Evolutionary conservation across 2,888 invertebrate genomes (phyloP).

Genomic region (Parasteatoda lunata): DNA sequence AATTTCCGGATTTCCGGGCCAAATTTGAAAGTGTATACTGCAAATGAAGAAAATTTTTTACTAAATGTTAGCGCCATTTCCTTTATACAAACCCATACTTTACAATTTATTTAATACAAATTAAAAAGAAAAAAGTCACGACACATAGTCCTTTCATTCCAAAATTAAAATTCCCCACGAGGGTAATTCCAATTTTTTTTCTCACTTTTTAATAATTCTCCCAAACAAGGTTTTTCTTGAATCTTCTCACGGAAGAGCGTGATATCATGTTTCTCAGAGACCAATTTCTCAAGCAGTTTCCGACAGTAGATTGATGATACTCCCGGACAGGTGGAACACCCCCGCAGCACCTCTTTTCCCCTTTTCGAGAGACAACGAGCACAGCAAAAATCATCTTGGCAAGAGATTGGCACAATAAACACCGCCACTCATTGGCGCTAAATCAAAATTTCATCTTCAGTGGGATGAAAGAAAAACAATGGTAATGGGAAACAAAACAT

Average conservation of each 20-base stretch:
- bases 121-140: neutral
- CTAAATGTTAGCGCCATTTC: no score
- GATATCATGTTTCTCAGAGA: constrained; percentile 11
- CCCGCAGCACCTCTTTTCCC: constrained; percentile 9
- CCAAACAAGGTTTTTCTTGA: constrained; percentile 20
- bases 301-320: constrained; percentile 52
- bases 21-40: no score
- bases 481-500: neutral
- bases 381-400: neutral
- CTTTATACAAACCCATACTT: no score
- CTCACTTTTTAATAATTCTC: constrained; percentile 16
- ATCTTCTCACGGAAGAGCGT: constrained; percentile 32
- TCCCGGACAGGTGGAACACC: constrained; percentile 38
- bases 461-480: neutral
- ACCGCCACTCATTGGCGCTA: neutral
- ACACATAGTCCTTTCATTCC: neutral
- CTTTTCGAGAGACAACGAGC: neutral
- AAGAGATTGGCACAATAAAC: neutral
- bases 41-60: no score
- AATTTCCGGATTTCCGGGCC: no score
- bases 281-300: constrained; percentile 41
- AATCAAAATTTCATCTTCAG: neutral
- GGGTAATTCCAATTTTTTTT: neutral
- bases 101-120: no score
- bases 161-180: neutral